Evolutionary conservation across 2,888 invertebrate species (phyloP).

Genomic region (Drosophila mimica): DNA sequence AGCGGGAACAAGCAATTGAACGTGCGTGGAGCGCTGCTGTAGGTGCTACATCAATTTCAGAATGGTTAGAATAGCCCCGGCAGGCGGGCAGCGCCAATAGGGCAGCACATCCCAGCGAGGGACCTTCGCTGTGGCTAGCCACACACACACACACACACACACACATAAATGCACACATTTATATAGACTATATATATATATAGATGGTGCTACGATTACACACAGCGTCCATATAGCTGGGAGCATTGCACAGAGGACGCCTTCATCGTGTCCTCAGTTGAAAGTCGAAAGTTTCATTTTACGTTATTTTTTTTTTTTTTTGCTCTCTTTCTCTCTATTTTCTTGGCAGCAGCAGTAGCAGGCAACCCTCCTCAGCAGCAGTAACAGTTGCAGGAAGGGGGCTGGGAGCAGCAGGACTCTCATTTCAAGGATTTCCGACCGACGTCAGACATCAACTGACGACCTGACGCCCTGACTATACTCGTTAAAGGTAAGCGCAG

Average conservation of each 20-base stretch:
- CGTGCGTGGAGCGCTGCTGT: conserved; percentile 68
- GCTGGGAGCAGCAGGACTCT: conserved; percentile 53
- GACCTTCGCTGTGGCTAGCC: conserved; percentile 42
- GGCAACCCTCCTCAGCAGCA: conserved; percentile 50
- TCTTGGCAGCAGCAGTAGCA: conserved; percentile 23
- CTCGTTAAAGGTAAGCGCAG: conserved; percentile 43
- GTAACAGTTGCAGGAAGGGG: not conserved
- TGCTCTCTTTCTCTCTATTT: conserved; percentile 8
- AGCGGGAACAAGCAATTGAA: conserved; percentile 50
- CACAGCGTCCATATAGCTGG: conserved; percentile 64
- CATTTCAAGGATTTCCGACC: conserved; percentile 80
- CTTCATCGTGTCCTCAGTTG: conserved; percentile 55
- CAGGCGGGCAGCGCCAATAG: conserved; percentile 31
- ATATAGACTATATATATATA: conserved; percentile 13
- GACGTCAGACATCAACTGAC: conserved; percentile 60
- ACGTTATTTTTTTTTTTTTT: conserved; percentile 26
- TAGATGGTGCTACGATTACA: conserved; percentile 64
- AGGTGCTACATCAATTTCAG: conserved; percentile 79
- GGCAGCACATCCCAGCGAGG: conserved; percentile 53
- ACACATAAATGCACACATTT: conserved; percentile 1
- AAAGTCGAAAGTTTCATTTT: conserved; percentile 67
- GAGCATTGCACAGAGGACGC: conserved; percentile 58
- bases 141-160: conserved; percentile 7
- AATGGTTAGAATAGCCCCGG: conserved; percentile 56
- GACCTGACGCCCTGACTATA: conserved; percentile 58